Evolutionary conservation across 2,888 invertebrate genomes (phyloP).

Genomic region (Formica aserva): DNA sequence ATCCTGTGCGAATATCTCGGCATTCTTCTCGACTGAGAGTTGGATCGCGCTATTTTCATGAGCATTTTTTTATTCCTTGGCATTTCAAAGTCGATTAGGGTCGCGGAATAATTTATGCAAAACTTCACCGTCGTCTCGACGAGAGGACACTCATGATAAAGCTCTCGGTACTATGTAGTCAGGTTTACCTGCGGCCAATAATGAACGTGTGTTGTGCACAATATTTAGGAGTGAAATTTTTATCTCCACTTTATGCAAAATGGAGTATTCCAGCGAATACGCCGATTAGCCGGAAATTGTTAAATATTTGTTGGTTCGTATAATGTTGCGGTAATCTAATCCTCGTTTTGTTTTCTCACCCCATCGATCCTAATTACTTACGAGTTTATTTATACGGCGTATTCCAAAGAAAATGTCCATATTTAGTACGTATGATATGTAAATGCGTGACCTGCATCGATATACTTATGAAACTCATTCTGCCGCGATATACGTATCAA

Average conservation of each 20-base stretch:
- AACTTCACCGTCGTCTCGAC: constrained; percentile 60
- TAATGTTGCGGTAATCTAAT: neutral
- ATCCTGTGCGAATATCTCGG: neutral
- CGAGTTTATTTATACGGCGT: neutral
- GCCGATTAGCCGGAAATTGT: neutral
- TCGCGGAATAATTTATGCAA: constrained; percentile 32
- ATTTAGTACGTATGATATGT: constrained; percentile 22
- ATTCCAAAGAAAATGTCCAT: neutral
- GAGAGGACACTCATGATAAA: constrained; percentile 59
- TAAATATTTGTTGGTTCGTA: neutral
- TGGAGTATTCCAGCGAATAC: neutral
- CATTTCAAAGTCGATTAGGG: neutral
- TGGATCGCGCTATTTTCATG: constrained; percentile 4
- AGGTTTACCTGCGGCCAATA: constrained; percentile 36
- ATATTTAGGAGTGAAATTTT: neutral
- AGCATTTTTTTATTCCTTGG: constrained; percentile 3
- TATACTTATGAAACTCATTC: neutral
- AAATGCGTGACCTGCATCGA: neutral
- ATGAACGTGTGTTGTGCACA: neutral
- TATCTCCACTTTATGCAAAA: neutral
- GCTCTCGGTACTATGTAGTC: constrained; percentile 28
- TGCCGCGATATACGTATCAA: neutral
- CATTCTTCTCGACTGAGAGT: neutral
- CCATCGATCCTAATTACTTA: neutral
- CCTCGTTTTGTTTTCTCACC: neutral